Percentiles rank a stretch among this genome's conserved stretches.
These are phyloP conservation scores for Crypturellus tataupa DNA, from an alignment of 2,797 vertebrate species.

Conservation along the genomic window DNA sequence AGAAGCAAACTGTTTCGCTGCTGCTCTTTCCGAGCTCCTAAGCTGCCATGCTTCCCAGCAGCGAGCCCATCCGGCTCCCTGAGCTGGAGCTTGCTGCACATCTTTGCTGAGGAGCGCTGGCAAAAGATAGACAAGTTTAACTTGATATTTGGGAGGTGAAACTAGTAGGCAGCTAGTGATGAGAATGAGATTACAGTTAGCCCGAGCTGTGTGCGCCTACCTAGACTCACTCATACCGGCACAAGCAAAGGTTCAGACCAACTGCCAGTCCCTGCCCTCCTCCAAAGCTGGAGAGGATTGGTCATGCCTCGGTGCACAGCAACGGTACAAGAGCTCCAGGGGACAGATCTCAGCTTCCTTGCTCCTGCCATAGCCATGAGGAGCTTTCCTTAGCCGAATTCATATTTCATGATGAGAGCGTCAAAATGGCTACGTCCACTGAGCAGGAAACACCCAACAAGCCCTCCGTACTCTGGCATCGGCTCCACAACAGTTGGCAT, in stretches of 20 bases:
- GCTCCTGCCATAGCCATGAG: rapidly evolving
- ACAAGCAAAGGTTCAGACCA: background rate
- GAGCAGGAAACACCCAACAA: background rate
- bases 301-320: no score
- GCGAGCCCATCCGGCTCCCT: rapidly evolving
- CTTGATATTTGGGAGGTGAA: background rate
- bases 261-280: background rate
- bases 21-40: background rate
- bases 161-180: background rate
- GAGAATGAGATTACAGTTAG: rapidly evolving
- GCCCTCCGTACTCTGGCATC: no score
- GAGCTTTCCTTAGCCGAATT: background rate
- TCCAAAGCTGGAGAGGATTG: background rate
- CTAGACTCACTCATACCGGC: background rate
- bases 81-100: rapidly evolving
- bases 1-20: slow-evolving; percentile 19
- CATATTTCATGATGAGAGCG: rapidly evolving
- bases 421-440: rapidly evolving
- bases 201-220: rapidly evolving
- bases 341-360: background rate
- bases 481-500: background rate
- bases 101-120: rapidly evolving
- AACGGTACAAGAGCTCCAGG: background rate
- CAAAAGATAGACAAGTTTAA: background rate
- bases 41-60: background rate